A percentile compares a stretch with the other conserved stretches of the same genome.
phyloP scores from a whole-genome alignment of 1,140 invertebrate genomes.

The Druon quercuslanigerum region DNA sequence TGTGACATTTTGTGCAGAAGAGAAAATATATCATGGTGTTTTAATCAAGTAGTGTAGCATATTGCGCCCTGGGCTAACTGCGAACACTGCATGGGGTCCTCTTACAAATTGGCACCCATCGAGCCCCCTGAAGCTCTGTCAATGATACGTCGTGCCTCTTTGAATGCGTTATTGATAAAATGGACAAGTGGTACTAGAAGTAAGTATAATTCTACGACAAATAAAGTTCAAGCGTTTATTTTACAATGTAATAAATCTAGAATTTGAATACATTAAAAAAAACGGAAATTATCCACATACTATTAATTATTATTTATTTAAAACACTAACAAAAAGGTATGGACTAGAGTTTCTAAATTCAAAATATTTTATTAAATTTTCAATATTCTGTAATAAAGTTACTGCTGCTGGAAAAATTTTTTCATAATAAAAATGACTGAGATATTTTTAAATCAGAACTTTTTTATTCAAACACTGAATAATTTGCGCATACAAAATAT shows the following conservation, averaged over 20 bases:
- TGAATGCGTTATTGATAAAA: slow-evolving; percentile 8
- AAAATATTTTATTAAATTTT: background rate
- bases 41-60: slow-evolving; percentile 21
- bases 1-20: background rate
- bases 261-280: too few species aligned
- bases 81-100: slow-evolving; percentile 22
- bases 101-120: slow-evolving; percentile 30
- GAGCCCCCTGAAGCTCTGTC: slow-evolving; percentile 7
- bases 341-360: background rate
- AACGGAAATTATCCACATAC: too few species aligned
- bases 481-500: too few species aligned
- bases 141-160: slow-evolving; percentile 1
- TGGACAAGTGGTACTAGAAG: slow-evolving; percentile 14
- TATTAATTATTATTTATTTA: too few species aligned
- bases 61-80: slow-evolving; percentile 21
- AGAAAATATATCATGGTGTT: slow-evolving; percentile 1
- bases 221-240: background rate
- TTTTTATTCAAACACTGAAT: too few species aligned
- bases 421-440: too few species aligned
- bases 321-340: background rate
- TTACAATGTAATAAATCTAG: background rate
- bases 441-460: too few species aligned
- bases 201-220: background rate
- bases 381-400: too few species aligned
- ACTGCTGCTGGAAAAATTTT: too few species aligned